Evolutionary conservation across 2,797 vertebrate genomes (phyloP).

Genomic region (Phyllotis vaccarum): DNA sequence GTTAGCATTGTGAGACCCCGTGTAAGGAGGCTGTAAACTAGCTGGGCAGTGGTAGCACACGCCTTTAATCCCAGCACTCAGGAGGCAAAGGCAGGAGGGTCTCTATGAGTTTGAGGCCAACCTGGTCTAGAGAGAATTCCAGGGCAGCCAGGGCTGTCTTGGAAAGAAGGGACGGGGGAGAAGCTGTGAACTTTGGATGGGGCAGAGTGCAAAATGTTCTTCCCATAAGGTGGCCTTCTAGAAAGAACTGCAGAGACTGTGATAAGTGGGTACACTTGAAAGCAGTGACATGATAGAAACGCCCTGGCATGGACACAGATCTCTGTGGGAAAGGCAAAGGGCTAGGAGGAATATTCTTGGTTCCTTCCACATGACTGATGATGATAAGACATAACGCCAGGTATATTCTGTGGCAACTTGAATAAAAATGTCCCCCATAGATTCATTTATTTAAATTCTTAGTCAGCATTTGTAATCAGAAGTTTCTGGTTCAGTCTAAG

Average conservation of each 20-base stretch:
- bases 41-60: too few species aligned
- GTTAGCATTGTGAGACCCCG: background rate
- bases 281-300: background rate
- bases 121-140: too few species aligned
- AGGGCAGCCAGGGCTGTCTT: too few species aligned
- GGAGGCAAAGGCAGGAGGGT: too few species aligned
- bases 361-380: background rate
- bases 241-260: background rate
- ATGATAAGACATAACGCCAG: background rate
- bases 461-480: background rate
- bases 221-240: background rate
- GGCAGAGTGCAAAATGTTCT: background rate
- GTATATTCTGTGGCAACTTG: background rate
- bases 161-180: background rate
- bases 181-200: background rate
- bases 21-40: background rate
- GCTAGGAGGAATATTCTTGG: background rate
- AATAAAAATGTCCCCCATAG: background rate
- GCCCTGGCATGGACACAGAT: background rate
- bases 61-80: too few species aligned
- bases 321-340: background rate
- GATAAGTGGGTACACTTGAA: background rate
- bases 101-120: too few species aligned
- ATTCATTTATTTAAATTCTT: background rate
- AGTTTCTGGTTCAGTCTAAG: too few species aligned